Evolutionary conservation across 2,888 invertebrate species (phyloP).

Genomic region (Cyrtodaria siliqua): DNA sequence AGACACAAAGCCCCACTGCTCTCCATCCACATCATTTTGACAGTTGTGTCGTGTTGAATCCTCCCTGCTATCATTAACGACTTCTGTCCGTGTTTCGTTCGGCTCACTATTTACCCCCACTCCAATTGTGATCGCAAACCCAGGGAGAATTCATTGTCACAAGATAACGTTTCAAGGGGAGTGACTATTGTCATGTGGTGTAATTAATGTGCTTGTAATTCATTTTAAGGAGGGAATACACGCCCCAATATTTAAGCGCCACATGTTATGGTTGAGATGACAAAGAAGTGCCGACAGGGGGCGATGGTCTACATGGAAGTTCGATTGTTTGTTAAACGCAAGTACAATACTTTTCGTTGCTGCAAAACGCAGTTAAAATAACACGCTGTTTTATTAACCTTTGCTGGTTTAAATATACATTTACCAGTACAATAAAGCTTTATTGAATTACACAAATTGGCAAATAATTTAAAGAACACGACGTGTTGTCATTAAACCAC

Average conservation of each 20-base stretch:
- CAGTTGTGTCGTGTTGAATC: slow-evolving; percentile 51
- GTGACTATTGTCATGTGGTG: slow-evolving; percentile 33
- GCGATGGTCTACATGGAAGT: slow-evolving; percentile 38
- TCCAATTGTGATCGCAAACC: slow-evolving; percentile 48
- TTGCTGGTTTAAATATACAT: no score
- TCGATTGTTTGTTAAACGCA: slow-evolving; percentile 20
- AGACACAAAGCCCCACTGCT: slow-evolving; percentile 3
- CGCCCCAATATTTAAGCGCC: slow-evolving; percentile 59
- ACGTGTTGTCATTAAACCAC: no score
- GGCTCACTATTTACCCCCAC: slow-evolving; percentile 45
- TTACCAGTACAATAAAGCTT: no score
- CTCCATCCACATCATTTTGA: slow-evolving; percentile 53
- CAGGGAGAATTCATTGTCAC: slow-evolving; percentile 50
- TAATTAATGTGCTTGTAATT: slow-evolving; percentile 65
- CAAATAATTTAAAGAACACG: no score
- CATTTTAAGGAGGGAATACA: slow-evolving; percentile 54
- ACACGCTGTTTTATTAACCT: no score
- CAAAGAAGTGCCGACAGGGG: slow-evolving; percentile 27
- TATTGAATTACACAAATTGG: no score
- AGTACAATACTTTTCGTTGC: not conserved
- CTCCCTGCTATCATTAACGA: slow-evolving; percentile 43
- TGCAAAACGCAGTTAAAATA: not conserved
- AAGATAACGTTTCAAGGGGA: slow-evolving; percentile 38
- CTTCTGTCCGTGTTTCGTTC: slow-evolving; percentile 34
- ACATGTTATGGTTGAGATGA: slow-evolving; percentile 53